phyloP scores from a whole-genome alignment of 2,113 vertebrate species.

The Melanocharis versteri region DNA sequence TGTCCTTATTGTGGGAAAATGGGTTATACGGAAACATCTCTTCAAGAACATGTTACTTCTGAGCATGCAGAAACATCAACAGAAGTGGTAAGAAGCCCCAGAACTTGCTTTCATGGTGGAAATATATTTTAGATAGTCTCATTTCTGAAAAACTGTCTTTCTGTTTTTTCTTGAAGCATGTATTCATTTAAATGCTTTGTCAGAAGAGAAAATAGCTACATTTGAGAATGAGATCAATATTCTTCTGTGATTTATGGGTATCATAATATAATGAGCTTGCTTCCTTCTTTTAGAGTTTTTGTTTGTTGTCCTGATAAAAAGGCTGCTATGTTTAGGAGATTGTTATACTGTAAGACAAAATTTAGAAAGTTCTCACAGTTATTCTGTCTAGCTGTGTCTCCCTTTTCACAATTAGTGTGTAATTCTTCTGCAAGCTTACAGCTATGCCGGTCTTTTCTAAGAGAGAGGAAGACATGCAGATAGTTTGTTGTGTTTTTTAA shows the following conservation, averaged over 20 bases:
- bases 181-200: not conserved
- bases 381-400: not conserved
- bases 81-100: constrained; percentile 89
- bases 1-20: constrained; percentile 99
- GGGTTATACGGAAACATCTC: constrained; percentile 75
- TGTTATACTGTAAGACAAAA: not conserved
- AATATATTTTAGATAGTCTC: not conserved
- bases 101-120: not conserved
- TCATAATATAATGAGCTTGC: not conserved
- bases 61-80: constrained; percentile 97
- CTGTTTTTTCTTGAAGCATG: not conserved
- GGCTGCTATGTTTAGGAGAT: not conserved
- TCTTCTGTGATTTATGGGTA: not conserved
- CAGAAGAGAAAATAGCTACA: not conserved
- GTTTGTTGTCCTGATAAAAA: not conserved
- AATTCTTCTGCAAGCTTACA: not conserved
- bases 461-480: not conserved
- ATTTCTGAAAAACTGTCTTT: not conserved
- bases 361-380: not conserved
- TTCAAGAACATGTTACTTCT: constrained; percentile 97
- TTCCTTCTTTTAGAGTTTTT: not conserved
- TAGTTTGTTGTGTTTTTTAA: not conserved
- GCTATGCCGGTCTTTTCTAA: not conserved
- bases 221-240: not conserved
- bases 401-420: not conserved